Percentiles rank a stretch among this genome's conserved stretches.
phyloP scores from a whole-genome alignment of 2,797 vertebrate genomes.

The Percopsis omiscomaycus region DNA sequence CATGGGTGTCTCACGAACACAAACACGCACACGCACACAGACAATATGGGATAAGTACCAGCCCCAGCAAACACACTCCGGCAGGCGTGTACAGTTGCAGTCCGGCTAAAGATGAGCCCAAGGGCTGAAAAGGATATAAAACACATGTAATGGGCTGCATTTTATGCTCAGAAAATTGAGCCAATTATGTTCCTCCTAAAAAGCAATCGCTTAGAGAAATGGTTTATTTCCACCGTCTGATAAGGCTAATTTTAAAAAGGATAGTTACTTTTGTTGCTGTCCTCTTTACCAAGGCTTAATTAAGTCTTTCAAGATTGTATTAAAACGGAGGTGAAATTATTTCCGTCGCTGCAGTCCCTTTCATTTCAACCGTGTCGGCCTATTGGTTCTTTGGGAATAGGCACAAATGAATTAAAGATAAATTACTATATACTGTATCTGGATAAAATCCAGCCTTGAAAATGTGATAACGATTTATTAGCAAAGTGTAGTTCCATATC shows the following conservation, averaged over 20 bases:
- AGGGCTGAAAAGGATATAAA: slow-evolving; percentile 25
- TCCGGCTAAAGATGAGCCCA: slow-evolving; percentile 32
- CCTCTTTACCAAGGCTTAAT: slow-evolving; percentile 53
- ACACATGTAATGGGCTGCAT: slow-evolving; percentile 6
- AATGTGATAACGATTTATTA: slow-evolving; percentile 4
- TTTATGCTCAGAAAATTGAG: background rate
- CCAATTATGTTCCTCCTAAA: slow-evolving; percentile 13
- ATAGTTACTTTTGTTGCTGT: slow-evolving; percentile 46
- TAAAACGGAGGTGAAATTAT: slow-evolving; percentile 49
- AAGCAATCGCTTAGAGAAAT: slow-evolving; percentile 30
- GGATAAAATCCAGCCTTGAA: slow-evolving; percentile 9
- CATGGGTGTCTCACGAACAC: slow-evolving; percentile 6
- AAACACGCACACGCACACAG: slow-evolving; percentile 13
- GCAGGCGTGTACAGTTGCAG: slow-evolving; percentile 15
- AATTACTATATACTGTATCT: slow-evolving; percentile 24
- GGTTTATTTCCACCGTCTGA: slow-evolving; percentile 42
- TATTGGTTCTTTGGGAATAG: slow-evolving; percentile 23
- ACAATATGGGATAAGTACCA: slow-evolving; percentile 32
- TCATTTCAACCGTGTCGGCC: slow-evolving; percentile 40
- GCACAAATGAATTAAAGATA: slow-evolving; percentile 26
- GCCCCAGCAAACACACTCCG: slow-evolving; percentile 38
- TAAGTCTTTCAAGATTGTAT: slow-evolving; percentile 50
- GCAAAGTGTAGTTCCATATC: too few relatives aligned
- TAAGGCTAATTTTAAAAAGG: slow-evolving; percentile 42
- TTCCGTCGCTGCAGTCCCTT: slow-evolving; percentile 46